Percentiles rank a stretch among this genome's conserved stretches.
Conservation (phyloP, 2,797 vertebrate species). For the Sebastes diaconus region DNA sequence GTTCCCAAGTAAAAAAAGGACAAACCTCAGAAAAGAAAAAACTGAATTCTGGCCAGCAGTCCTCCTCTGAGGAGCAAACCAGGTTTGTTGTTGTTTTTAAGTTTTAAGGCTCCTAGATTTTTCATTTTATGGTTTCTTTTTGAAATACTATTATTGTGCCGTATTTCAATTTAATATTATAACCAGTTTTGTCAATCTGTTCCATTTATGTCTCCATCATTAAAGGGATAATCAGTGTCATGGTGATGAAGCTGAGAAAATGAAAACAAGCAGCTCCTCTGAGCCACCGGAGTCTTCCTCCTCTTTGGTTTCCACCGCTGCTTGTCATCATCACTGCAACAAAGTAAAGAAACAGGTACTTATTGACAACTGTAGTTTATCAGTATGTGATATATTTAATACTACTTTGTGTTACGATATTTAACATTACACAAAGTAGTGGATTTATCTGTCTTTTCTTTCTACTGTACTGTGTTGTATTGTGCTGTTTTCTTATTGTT, state of each 20-base stretch:
- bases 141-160: neutral
- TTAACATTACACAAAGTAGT: too few relatives aligned
- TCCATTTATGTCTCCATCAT: neutral
- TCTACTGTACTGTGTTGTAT: too few relatives aligned
- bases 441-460: too few relatives aligned
- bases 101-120: neutral
- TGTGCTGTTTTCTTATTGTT: too few relatives aligned
- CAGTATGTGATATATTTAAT: too few relatives aligned
- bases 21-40: slow-evolving; percentile 49
- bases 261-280: slow-evolving; percentile 56
- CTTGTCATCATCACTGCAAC: slow-evolving; percentile 35
- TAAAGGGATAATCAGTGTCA: slow-evolving; percentile 44
- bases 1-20: slow-evolving; percentile 47
- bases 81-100: slow-evolving; percentile 48
- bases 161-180: neutral
- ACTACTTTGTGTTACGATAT: too few relatives aligned
- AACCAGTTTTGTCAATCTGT: neutral
- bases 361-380: neutral
- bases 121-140: neutral
- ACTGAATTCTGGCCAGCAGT: neutral
- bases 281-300: slow-evolving; percentile 52
- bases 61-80: slow-evolving; percentile 34
- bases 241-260: slow-evolving; percentile 52
- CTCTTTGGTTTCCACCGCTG: slow-evolving; percentile 29
- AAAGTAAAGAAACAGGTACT: slow-evolving; percentile 66